Evolutionary conservation across 2,888 invertebrate species (phyloP).

Genomic region (Cyrtodaria siliqua): DNA sequence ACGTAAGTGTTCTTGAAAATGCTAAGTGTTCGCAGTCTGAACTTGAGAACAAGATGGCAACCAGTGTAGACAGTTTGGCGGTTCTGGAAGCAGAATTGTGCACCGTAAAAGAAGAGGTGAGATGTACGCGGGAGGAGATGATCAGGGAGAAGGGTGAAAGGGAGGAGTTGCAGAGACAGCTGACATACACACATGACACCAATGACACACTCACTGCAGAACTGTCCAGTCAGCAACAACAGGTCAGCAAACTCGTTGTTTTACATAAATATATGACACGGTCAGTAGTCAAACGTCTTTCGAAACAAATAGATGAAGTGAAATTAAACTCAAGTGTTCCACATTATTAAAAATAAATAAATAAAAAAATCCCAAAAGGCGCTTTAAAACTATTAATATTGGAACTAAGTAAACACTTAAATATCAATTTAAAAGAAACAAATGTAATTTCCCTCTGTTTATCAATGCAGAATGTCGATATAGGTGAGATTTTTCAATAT

Average conservation of each 20-base stretch:
- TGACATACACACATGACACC: constrained; percentile 49
- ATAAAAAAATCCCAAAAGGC: too few species aligned
- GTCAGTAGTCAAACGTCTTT: too few species aligned
- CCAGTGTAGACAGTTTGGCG: not conserved
- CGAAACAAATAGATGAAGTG: too few species aligned
- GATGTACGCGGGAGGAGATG: constrained; percentile 26
- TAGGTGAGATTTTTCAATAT: too few species aligned
- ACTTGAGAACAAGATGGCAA: not conserved
- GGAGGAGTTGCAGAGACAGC: constrained; percentile 44
- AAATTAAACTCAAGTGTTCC: too few species aligned
- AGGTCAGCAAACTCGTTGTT: constrained; percentile 47
- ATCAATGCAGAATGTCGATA: too few species aligned
- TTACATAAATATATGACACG: too few species aligned
- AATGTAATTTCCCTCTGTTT: too few species aligned
- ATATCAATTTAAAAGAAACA: too few species aligned
- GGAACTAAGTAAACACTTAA: too few species aligned
- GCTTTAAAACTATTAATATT: too few species aligned
- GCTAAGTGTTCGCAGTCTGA: not conserved
- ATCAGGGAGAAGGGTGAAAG: constrained; percentile 44
- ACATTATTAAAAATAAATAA: too few species aligned
- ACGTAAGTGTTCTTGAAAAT: constrained; percentile 1
- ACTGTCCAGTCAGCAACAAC: constrained; percentile 67
- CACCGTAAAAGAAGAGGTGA: constrained; percentile 20
- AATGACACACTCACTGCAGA: constrained; percentile 63
- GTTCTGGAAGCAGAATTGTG: constrained; percentile 13